Evolutionary conservation across 2,888 invertebrate genomes (phyloP).

Genomic region (Drosophila kuntzei): DNA sequence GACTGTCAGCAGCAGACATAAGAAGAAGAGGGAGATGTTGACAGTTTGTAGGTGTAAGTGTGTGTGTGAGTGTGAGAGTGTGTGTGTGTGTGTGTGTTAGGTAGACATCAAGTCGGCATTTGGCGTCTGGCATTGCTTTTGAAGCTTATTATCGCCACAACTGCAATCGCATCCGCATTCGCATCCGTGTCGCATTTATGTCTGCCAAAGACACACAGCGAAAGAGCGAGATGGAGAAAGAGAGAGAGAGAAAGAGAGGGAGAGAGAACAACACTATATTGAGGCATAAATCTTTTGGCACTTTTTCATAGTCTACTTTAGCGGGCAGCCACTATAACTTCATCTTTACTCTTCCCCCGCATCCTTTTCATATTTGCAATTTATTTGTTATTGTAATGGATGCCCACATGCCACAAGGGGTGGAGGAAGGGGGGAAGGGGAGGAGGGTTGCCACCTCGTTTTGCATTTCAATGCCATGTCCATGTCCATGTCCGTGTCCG

Average conservation of each 20-base stretch:
- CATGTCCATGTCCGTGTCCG: conserved; percentile 32
- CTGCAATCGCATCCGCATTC: conserved; percentile 53
- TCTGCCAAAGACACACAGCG: conserved; percentile 15
- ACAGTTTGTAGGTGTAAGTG: not conserved
- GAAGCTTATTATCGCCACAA: conserved; percentile 69
- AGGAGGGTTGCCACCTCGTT: conserved; percentile 7
- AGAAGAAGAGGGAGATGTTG: not conserved
- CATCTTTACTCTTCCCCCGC: not conserved
- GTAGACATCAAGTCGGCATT: conserved; percentile 39
- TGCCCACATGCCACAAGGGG: conserved; percentile 10
- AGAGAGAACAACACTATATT: conserved; percentile 27
- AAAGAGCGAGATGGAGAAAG: conserved; percentile 5
- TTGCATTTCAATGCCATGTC: conserved; percentile 43
- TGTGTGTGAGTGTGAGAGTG: not conserved
- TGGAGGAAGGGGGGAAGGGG: not conserved
- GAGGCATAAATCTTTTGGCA: conserved; percentile 73
- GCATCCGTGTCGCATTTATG: conserved; percentile 47
- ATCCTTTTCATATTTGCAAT: conserved; percentile 62
- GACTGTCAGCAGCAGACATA: conserved; percentile 41
- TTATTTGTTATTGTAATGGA: conserved; percentile 74
- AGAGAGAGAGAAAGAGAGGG: not conserved
- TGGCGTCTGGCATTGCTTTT: conserved; percentile 31
- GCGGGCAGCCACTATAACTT: conserved; percentile 33
- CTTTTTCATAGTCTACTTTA: conserved; percentile 66
- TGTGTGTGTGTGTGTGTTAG: conserved; percentile 11